Evolutionary conservation across 2,888 invertebrate species (phyloP), one percentile per base, ranked within the genome.

Genomic region (Stegana nigrithorax): DNA sequence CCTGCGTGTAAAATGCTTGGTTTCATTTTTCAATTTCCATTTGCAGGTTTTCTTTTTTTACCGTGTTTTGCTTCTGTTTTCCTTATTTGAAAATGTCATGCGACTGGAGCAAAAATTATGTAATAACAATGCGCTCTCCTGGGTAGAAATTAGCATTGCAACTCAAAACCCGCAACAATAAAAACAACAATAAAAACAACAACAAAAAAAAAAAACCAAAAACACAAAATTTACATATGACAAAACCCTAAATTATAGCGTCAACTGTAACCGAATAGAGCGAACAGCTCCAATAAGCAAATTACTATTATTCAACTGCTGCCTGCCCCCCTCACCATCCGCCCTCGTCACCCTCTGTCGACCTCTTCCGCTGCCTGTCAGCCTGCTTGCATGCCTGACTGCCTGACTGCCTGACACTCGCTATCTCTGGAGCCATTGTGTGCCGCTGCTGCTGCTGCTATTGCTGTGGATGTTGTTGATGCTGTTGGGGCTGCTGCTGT

Each of bases 301-400:
- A 12, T 42, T 42, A 21, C 21, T 25, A 42, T 69, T 68, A n/a
- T n/a, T n/a, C n/a, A n/a, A n/a, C n/a, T n/a, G n/a, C n/a, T n/a
- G n/a, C n/a, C n/a, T n/a, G n/a, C n/a, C n/a, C n/a, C n/a, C n/a
- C n/a, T n/a, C n/a, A n/a, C n/a, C n/a, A n/a, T n/a, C n/a, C n/a
- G n/a, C n/a, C n/a, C n/a, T n/a, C n/a, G n/a, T n/a, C n/a, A n/a
- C n/a, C n/a, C n/a, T n/a, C n/a, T n/a, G n/a, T 51, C 66, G 50
- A 42, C 51, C 44, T 50, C 32, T 59, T 60, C 53, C 51, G 51
- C 26, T 45, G 51, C 42, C 25, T 50, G 25, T 55, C 62, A 45
- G 58, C n/a, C n/a, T n/a, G n/a, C n/a, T n/a, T n/a, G n/a, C n/a
- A n/a, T n/a, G n/a, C n/a, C n/a, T n/a, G 36, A 10, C 39, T 10